Percentiles rank a stretch among this genome's conserved stretches.
phyloP scores from a whole-genome alignment of 2,113 vertebrate species.

The Neofelis nebulosa region DNA sequence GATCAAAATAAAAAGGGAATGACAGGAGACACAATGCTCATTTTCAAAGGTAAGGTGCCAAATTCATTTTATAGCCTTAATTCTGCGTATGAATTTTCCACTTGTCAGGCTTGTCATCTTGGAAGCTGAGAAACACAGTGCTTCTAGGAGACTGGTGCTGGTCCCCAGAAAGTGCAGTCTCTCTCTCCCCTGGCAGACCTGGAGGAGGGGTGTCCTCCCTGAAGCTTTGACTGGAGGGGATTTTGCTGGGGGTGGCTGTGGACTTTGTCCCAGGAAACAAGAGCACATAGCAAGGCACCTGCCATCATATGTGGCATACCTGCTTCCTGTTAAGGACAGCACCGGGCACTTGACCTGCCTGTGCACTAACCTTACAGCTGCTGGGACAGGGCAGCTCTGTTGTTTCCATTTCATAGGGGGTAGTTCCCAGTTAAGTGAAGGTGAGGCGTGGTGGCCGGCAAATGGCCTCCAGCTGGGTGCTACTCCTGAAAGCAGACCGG shows the following conservation, averaged over 20 bases:
- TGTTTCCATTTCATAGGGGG: neutral
- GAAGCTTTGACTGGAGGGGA: rapidly evolving
- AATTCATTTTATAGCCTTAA: neutral
- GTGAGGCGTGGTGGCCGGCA: neutral
- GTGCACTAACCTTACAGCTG: neutral
- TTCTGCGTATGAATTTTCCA: neutral
- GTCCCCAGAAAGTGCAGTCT: neutral
- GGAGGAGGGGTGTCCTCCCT: neutral
- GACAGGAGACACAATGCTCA: neutral
- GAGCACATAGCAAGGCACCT: neutral
- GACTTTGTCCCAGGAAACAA: neutral
- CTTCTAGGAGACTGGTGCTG: neutral
- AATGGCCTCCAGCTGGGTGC: neutral
- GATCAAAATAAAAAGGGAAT: neutral
- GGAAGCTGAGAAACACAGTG: neutral
- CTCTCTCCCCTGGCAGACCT: neutral
- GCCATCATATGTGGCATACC: no score
- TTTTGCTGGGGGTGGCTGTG: neutral
- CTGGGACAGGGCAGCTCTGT: neutral
- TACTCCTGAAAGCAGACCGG: neutral
- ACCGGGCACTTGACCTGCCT: neutral
- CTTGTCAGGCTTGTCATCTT: neutral
- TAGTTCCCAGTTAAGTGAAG: neutral
- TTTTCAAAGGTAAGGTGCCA: neutral
- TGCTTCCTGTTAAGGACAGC: neutral